phyloP scores from a whole-genome alignment of 2,113 vertebrate species.

The Planiliza haematocheilus region DNA sequence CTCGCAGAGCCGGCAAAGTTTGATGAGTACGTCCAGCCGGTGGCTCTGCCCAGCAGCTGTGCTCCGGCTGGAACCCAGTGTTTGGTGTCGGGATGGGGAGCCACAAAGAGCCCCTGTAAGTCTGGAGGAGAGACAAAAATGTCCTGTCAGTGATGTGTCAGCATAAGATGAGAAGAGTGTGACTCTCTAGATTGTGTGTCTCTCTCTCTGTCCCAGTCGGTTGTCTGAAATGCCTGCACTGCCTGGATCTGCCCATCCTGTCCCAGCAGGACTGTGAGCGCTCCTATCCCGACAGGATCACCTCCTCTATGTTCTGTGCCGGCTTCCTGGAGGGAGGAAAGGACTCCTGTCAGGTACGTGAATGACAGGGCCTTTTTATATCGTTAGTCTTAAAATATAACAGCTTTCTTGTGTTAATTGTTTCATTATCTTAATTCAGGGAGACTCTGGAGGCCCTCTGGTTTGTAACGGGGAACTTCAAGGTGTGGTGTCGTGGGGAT shows the following conservation, averaged over 20 bases:
- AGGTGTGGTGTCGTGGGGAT: constrained; percentile 80
- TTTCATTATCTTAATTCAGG: constrained; percentile 48
- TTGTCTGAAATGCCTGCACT: constrained; percentile 68
- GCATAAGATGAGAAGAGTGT: background rate
- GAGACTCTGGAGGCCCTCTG: constrained; percentile 81
- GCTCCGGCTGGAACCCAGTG: constrained; percentile 73
- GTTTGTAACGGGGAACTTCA: constrained; percentile 77
- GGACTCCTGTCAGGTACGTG: constrained; percentile 83
- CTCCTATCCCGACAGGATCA: constrained; percentile 79
- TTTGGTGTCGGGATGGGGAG: constrained; percentile 86
- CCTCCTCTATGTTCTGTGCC: constrained; percentile 82
- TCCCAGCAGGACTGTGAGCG: constrained; percentile 71
- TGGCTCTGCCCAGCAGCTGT: constrained; percentile 71
- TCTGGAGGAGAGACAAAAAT: too few relatives aligned
- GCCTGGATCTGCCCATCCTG: constrained; percentile 79
- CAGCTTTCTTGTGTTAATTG: too few relatives aligned
- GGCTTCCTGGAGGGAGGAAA: constrained; percentile 82
- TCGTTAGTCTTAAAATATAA: too few relatives aligned
- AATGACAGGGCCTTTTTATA: too few relatives aligned
- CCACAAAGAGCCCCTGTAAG: constrained; percentile 42
- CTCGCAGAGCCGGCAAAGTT: constrained; percentile 42
- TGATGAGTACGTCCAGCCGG: constrained; percentile 69
- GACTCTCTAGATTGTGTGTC: background rate
- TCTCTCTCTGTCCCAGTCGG: constrained; percentile 31
- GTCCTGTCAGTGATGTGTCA: background rate